Percentiles rank a stretch among this genome's conserved stretches.
phyloP scores from a whole-genome alignment of 2,888 invertebrate species.

The Ophioninae sp. region DNA sequence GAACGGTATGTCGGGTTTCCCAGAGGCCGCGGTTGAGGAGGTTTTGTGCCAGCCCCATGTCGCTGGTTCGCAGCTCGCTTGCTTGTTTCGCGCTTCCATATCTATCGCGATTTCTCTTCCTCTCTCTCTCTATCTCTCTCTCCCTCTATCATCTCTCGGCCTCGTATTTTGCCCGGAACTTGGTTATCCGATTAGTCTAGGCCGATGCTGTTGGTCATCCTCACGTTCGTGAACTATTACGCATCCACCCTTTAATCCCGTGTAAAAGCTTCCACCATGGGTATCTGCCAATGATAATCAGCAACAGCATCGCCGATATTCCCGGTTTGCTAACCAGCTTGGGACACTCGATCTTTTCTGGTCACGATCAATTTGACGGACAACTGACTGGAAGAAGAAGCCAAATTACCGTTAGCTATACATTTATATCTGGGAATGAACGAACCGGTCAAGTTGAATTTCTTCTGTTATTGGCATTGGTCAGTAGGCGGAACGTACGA shows the following conservation, averaged over 20 bases:
- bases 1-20: conserved; percentile 19
- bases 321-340: conserved; percentile 15
- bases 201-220: conserved; percentile 63
- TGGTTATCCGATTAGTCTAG: conserved; percentile 75
- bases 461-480: neutral
- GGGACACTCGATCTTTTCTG: neutral
- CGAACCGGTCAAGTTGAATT: neutral
- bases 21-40: conserved; percentile 67
- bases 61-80: conserved; percentile 48
- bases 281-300: conserved; percentile 46
- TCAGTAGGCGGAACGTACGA: neutral
- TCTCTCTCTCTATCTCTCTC: conserved; percentile 6
- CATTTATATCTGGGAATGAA: neutral
- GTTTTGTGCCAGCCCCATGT: conserved; percentile 64
- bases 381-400: neutral
- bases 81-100: conserved; percentile 27
- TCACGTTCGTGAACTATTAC: conserved; percentile 55
- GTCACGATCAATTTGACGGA: neutral
- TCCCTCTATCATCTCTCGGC: conserved; percentile 31
- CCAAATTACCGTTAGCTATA: neutral
- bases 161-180: conserved; percentile 69
- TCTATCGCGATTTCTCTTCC: neutral
- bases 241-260: conserved; percentile 47
- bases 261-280: conserved; percentile 40
- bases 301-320: conserved; percentile 14